Base-by-base conservation (phyloP, 2,797 vertebrate species). In the Staurois parvus region DNA sequence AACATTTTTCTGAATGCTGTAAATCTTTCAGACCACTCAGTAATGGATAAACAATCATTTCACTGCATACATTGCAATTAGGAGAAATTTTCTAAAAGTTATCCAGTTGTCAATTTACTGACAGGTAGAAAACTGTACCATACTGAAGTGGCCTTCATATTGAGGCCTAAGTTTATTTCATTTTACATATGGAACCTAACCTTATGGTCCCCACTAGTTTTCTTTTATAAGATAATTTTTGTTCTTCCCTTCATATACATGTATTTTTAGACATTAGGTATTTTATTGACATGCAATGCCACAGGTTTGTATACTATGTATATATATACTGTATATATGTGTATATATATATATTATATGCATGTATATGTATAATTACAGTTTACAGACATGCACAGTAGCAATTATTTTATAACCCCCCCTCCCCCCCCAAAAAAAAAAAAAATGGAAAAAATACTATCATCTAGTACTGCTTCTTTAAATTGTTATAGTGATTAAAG, bases 401-500 rank as follows among this genome's bases (percentile, higher is more conserved):
- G 21, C 7, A 52, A 45, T 19, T 52, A 30, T n/a, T 30, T 56
- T 2, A 37, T 67, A 67, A 67, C 13, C 21, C 59, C 56, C 64
- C 52, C n/a, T n/a, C n/a, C n/a, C n/a, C n/a, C n/a, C n/a, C n/a
- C n/a, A n/a, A n/a, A n/a, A n/a, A 24, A 19, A 1, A 17, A 56
- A 32, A 59, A 32, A 59, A 37, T 34, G 6, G 7, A 30, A 52
- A 37, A 17, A 28, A 72, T 45, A 19, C n/a, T 37, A 76, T 19
- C 30, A 64, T 84, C 64, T 86, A 72, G 84, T 86, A 81, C 79
- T 86, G 79, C 72, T 81, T 72, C 79, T 81, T 81, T 52, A 62
- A 70, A 34, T 37, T 13, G 70, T 32, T 73, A 79, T 59, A 72
- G 73, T 70, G 72, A 76, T 45, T 76, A 81, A 86, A 76, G 32